Evolutionary conservation across 2,797 vertebrate species (phyloP).

Genomic region (Tachyglossus aculeatus): DNA sequence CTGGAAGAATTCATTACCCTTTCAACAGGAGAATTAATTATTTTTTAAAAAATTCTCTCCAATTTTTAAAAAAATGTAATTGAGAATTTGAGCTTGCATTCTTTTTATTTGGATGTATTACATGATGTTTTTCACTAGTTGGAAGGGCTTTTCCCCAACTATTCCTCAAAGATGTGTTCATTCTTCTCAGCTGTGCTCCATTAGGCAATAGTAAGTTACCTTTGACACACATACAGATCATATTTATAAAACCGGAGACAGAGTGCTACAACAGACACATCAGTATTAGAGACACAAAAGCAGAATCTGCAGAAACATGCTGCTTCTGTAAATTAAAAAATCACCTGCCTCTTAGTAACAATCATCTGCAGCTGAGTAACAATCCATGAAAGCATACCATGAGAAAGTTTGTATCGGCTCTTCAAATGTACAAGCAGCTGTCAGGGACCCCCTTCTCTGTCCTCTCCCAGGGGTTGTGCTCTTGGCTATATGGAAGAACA

Average conservation of each 20-base stretch:
- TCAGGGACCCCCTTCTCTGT: constrained; percentile 1
- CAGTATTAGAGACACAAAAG: constrained; percentile 2
- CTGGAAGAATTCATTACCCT: no score
- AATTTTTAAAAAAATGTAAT: no score
- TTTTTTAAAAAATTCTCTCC: no score
- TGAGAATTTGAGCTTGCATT: not conserved
- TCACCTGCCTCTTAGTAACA: constrained; percentile 40
- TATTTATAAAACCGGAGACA: constrained; percentile 19
- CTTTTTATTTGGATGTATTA: constrained; percentile 12
- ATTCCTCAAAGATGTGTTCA: constrained; percentile 12
- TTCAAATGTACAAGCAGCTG: constrained; percentile 54
- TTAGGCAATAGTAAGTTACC: constrained; percentile 42
- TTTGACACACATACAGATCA: accelerated
- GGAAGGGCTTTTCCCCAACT: constrained; percentile 21
- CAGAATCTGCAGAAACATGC: constrained; percentile 41
- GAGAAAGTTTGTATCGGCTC: constrained; percentile 4
- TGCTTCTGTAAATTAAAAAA: constrained; percentile 39
- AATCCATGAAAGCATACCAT: constrained; percentile 40
- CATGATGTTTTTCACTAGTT: not conserved
- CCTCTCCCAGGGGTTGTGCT: constrained; percentile 20
- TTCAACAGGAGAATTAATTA: no score
- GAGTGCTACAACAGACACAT: not conserved
- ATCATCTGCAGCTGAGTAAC: constrained; percentile 46
- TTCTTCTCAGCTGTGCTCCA: constrained; percentile 23
- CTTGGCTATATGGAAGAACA: constrained; percentile 40